These are phyloP conservation scores for Perizoma flavofasciatum DNA, from an alignment of 2,888 invertebrate species.

Conservation along the genomic window DNA sequence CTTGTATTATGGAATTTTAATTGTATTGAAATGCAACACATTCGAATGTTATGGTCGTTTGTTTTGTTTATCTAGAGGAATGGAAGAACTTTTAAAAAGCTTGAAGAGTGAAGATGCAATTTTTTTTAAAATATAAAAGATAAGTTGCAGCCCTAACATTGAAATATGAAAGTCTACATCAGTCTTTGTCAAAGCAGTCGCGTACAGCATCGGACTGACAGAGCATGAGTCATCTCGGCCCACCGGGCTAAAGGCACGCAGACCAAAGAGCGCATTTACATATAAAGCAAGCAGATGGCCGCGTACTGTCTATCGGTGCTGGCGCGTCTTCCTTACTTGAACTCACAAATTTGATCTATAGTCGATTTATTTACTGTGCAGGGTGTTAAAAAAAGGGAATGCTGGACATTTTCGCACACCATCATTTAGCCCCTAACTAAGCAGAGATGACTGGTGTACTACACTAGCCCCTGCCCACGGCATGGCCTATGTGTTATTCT, in stretches of 20 bases:
- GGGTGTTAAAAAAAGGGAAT: too few species aligned
- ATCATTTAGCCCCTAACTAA: too few species aligned
- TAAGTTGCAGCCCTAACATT: constrained; percentile 32
- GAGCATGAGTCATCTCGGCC: constrained; percentile 59
- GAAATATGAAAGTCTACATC: constrained; percentile 44
- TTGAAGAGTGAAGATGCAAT: constrained; percentile 3
- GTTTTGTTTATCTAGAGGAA: not conserved
- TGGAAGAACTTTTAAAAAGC: not conserved
- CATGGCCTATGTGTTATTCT: too few species aligned
- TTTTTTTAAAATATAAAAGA: not conserved
- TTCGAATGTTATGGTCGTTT: too few species aligned
- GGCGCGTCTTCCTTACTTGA: too few species aligned
- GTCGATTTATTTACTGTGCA: too few species aligned
- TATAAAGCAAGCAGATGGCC: not conserved
- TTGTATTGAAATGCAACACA: too few species aligned
- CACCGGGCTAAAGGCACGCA: constrained; percentile 53
- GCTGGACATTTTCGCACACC: too few species aligned
- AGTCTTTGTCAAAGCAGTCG: constrained; percentile 48
- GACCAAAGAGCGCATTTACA: constrained; percentile 7
- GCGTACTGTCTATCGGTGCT: not conserved
- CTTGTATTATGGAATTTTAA: too few species aligned
- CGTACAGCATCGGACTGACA: constrained; percentile 48
- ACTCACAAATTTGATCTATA: too few species aligned
- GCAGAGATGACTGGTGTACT: too few species aligned
- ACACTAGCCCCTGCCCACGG: too few species aligned